Evolutionary conservation across 2,888 invertebrate genomes (phyloP).

Genomic region (Andrena haemorrhoa): DNA sequence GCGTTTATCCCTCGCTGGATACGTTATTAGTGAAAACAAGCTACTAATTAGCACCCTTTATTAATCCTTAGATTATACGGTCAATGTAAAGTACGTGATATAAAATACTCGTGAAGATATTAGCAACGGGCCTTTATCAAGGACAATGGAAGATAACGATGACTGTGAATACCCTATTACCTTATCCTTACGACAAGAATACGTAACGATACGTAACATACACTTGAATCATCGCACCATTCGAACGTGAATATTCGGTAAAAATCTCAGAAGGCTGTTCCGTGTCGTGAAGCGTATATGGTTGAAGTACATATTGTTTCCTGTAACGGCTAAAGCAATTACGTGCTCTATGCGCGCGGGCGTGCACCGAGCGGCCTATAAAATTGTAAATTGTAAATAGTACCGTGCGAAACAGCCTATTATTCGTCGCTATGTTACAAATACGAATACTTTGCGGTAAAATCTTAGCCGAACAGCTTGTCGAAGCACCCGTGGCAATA

Average conservation of each 20-base stretch:
- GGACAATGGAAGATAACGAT: constrained; percentile 47
- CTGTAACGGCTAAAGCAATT: constrained; percentile 57
- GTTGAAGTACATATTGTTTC: constrained; percentile 21
- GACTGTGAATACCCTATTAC: constrained; percentile 41
- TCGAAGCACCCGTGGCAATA: constrained; percentile 99
- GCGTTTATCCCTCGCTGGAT: constrained; percentile 12
- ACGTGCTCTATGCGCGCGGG: constrained; percentile 35
- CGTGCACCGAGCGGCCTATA: constrained; percentile 36
- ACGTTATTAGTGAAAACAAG: constrained; percentile 64
- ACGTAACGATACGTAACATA: constrained; percentile 26
- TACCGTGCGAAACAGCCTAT: constrained; percentile 46
- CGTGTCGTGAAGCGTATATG: constrained; percentile 32
- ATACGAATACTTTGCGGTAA: constrained; percentile 39
- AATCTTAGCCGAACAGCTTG: constrained; percentile 94
- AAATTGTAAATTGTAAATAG: constrained; percentile 57
- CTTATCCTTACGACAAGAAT: constrained; percentile 43
- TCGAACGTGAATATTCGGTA: constrained; percentile 37
- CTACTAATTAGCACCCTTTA: constrained; percentile 71
- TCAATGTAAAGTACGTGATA: constrained; percentile 51
- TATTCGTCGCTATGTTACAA: constrained; percentile 57
- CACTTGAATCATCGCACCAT: constrained; percentile 33
- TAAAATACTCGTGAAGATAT: constrained; percentile 55
- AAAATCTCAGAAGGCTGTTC: constrained; percentile 55
- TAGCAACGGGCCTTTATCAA: constrained; percentile 49
- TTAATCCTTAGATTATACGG: constrained; percentile 52